Conservation (phyloP, 1,140 invertebrate species). For the Chelonus insularis region DNA sequence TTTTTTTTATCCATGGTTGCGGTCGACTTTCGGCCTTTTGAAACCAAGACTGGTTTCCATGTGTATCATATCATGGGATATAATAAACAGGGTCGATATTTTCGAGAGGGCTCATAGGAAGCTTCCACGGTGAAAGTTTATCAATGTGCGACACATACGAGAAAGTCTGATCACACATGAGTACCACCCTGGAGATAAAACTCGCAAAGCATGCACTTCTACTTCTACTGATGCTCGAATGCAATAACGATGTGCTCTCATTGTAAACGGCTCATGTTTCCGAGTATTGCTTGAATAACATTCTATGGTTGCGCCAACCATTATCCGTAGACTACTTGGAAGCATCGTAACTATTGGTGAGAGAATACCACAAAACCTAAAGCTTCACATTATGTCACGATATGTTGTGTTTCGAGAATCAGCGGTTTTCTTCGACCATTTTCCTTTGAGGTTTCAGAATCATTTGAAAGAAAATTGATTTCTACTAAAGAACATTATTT, state of each 20-base stretch:
- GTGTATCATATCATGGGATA: constrained; percentile 17
- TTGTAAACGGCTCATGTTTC: background rate
- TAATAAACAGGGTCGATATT: constrained; percentile 21
- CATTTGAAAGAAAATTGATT: background rate
- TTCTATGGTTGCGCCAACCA: background rate
- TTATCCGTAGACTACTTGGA: background rate
- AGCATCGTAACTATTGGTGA: constrained; percentile 3
- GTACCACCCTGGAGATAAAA: background rate
- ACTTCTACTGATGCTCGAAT: background rate
- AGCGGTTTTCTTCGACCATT: constrained; percentile 1
- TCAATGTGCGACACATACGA: background rate
- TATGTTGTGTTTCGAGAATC: constrained; percentile 11
- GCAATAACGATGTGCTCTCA: background rate
- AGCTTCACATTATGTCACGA: constrained; percentile 9
- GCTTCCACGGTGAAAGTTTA: constrained; percentile 1
- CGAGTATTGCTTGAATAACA: background rate
- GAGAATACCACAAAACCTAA: constrained; percentile 10
- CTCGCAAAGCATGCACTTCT: background rate
- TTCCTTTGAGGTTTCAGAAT: too few species aligned
- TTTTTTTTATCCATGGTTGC: constrained; percentile 10
- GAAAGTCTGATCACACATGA: background rate
- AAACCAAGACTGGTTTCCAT: constrained; percentile 22
- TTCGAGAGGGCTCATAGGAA: background rate
- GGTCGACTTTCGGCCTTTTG: constrained; percentile 27
- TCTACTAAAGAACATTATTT: too few species aligned